Conservation (phyloP, 2,888 invertebrate species). For the Nemapogon koenigi region DNA sequence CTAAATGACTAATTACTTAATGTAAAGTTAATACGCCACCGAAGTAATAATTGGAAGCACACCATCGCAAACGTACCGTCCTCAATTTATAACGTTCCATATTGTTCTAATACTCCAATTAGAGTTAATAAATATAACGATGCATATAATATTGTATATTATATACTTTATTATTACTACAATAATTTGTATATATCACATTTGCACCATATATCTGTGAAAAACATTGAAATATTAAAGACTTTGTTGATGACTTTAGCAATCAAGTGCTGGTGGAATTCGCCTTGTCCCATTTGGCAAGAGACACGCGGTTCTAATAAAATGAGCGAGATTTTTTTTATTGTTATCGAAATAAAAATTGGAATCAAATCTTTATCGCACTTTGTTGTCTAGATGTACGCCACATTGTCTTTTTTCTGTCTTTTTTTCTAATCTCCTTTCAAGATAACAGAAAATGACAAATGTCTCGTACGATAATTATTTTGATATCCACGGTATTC, state of each 20-base stretch:
- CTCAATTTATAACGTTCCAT: conserved; percentile 46
- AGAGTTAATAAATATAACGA: conserved; percentile 4
- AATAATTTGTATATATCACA: conserved; percentile 51
- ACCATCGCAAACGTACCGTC: conserved; percentile 30
- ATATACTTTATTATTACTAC: conserved; percentile 6
- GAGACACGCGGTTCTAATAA: not conserved
- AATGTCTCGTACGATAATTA: too few relatives aligned
- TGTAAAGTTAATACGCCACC: conserved; percentile 23
- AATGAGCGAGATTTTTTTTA: not conserved
- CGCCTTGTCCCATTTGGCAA: conserved; percentile 1
- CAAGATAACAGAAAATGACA: too few relatives aligned
- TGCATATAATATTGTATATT: conserved; percentile 6
- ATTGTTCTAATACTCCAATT: conserved; percentile 15
- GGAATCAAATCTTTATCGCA: too few relatives aligned
- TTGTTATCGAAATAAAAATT: too few relatives aligned
- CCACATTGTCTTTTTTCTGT: too few relatives aligned
- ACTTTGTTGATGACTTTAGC: too few relatives aligned
- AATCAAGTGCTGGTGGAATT: too few relatives aligned
- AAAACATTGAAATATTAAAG: not conserved
- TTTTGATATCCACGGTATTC: too few relatives aligned
- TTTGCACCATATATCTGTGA: conserved; percentile 28
- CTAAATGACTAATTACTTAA: conserved; percentile 20
- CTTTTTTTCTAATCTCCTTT: too few relatives aligned
- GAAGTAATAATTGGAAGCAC: conserved; percentile 31
- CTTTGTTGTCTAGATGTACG: conserved; percentile 8